Evolutionary conservation across 1,140 invertebrate genomes (phyloP), one percentile per base, ranked within the genome.

Genomic region (Procambarus virginalis): DNA sequence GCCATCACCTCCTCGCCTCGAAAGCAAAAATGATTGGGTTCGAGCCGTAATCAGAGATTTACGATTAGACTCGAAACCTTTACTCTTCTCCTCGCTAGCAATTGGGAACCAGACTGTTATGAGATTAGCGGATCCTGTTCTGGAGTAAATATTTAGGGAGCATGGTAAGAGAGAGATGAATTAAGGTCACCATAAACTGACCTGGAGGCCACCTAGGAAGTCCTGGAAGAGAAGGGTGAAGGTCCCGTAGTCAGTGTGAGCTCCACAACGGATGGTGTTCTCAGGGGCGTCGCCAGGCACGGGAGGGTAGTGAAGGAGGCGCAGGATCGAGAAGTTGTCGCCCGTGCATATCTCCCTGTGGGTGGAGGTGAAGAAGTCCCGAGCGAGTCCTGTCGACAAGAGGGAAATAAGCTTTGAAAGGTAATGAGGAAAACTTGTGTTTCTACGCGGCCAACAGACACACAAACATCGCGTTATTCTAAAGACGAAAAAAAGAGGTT

Each of bases 131-230:
- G 34, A 1, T 34, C 34, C 34, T 34, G 34, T 34, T 34, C 34
- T 34, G 34, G 34, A 34, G 34, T 34, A 34, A 34, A 34, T 34
- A 34, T 34, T 34, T 34, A 34, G 0, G 34, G 34, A 34, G 34
- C 34, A 34, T 34, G 34, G 34, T 34, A 34, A 34, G 34, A 34
- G 34, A 34, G 34, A 34, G 34, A 34, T 34, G 34, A 34, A 34
- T 34, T 14, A 10, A 17, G 64, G 20, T 20, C 64, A 68, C 14
- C 64, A 68, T 17, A 68, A n/a, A 14, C 82, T 22, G 0, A 90
- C 89, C 93, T 94, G 91, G 4, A 93, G 80, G 17, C 91, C 91
- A 2, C 91, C 85, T 9, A 84, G 46, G 8, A 84, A 10, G 34
- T 92, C 91, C 73, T 92, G 91, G 73, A 92, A 92, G 49, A 92